Conservation (phyloP, 2,888 invertebrate genomes). For the Chelonus formosanus region DNA sequence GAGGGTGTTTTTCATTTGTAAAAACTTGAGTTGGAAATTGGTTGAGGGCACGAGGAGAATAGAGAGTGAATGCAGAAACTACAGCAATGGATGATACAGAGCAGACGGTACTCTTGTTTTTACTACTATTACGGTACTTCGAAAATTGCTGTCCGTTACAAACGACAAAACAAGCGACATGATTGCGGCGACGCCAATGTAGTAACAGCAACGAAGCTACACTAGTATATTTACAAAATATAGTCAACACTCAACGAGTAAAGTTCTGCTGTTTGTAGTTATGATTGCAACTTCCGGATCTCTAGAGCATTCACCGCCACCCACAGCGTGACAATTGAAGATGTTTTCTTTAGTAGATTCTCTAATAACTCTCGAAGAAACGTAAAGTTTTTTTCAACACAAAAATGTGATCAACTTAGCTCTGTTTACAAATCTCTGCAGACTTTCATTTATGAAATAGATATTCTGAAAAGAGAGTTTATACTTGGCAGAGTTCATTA, state of each 20-base stretch:
- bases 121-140: slow-evolving; percentile 38
- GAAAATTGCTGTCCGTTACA: slow-evolving; percentile 51
- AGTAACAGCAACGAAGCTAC: not conserved
- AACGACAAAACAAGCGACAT: slow-evolving; percentile 56
- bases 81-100: slow-evolving; percentile 22
- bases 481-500: too few relatives aligned
- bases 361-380: too few relatives aligned
- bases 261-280: slow-evolving; percentile 43
- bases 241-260: not conserved
- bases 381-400: too few relatives aligned
- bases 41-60: not conserved
- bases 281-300: slow-evolving; percentile 48
- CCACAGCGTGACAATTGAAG: slow-evolving; percentile 45
- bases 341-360: not conserved
- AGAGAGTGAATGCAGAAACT: not conserved
- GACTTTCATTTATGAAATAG: too few relatives aligned
- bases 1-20: slow-evolving; percentile 15
- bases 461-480: too few relatives aligned
- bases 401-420: too few relatives aligned
- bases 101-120: slow-evolving; percentile 37
- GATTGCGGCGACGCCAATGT: slow-evolving; percentile 43
- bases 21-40: slow-evolving; percentile 12
- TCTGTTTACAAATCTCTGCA: too few relatives aligned
- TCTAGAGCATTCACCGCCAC: slow-evolving; percentile 36
- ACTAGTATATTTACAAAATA: slow-evolving; percentile 7